phyloP scores from a whole-genome alignment of 2,113 vertebrate species.

The Arenaria interpres region DNA sequence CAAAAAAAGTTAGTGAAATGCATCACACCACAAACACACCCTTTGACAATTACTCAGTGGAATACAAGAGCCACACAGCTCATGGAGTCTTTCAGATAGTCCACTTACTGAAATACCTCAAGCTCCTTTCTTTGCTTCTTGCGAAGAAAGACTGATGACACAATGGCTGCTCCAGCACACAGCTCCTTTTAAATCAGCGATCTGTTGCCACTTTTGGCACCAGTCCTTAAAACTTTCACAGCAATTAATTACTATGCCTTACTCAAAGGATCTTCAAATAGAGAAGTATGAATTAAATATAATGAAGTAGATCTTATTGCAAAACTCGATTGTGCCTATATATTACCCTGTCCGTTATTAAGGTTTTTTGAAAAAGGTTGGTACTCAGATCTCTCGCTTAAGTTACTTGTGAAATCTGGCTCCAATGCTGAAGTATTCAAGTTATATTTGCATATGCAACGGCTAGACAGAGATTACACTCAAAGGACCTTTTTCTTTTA shows the following conservation, averaged over 20 bases:
- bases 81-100: neutral
- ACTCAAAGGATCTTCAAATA: neutral
- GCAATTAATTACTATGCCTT: neutral
- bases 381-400: neutral
- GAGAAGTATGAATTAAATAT: neutral
- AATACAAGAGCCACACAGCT: neutral
- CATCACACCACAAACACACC: neutral
- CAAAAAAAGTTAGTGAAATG: neutral
- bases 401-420: neutral
- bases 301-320: neutral
- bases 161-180: neutral
- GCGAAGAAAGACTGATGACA: neutral
- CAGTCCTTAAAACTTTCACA: neutral
- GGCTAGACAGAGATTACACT: neutral
- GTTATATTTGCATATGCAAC: neutral
- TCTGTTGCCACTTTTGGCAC: neutral
- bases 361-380: no score
- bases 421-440: neutral
- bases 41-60: neutral
- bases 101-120: neutral
- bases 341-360: no score
- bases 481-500: neutral
- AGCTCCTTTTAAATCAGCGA: neutral
- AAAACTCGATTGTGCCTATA: neutral
- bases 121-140: neutral